Evolutionary conservation across 1,140 invertebrate species (phyloP), one percentile per base, ranked within the genome.

Genomic region (Oreohelix idahoensis): DNA sequence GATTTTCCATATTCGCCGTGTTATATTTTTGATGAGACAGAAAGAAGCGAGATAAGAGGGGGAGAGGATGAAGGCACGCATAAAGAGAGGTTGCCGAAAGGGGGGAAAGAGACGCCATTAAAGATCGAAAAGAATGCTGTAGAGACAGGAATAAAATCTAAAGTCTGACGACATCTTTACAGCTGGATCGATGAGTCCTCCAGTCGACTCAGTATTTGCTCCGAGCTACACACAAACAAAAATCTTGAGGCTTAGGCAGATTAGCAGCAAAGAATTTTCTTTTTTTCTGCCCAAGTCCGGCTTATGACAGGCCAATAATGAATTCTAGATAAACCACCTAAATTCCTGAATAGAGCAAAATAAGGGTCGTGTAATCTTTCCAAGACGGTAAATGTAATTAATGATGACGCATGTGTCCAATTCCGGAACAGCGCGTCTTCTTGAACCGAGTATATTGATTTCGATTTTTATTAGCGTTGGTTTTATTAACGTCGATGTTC

Each of bases 381-480:
- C 53, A 58, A 58, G 53, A 58, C 53, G 15, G 53, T 20, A 58
- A 2, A 58, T 58, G 53, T 58, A 58, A 58, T 23, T 58, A 58
- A 58, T n/a, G 53, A 58, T 58, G 53, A 58, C 53, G 53, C 53
- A 58, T 58, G 53, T 58, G 53, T 20, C 53, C 53, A 58, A 58
- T 58, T 58, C 53, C 53, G 53, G 53, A 58, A 58, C 53, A n/a
- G 10, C 53, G 26, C 26, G 53, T 58, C 26, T 20, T 58, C 53
- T 58, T 58, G 10, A 58, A 58, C 1, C 53, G 53, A 58, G 53
- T 58, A 23, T 58, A 58, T 58, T 58, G 53, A 58, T 58, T 58
- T 58, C 23, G 8, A 20, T n/a, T 58, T 58, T 23, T 58, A 20
- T 58, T 58, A 58, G 2, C 20, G 53, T 58, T n/a, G 20, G 5